Evolutionary conservation across 92 coral and sea anemone genomes (phyloP).

Genomic region (Palythoa caribaeorum): DNA sequence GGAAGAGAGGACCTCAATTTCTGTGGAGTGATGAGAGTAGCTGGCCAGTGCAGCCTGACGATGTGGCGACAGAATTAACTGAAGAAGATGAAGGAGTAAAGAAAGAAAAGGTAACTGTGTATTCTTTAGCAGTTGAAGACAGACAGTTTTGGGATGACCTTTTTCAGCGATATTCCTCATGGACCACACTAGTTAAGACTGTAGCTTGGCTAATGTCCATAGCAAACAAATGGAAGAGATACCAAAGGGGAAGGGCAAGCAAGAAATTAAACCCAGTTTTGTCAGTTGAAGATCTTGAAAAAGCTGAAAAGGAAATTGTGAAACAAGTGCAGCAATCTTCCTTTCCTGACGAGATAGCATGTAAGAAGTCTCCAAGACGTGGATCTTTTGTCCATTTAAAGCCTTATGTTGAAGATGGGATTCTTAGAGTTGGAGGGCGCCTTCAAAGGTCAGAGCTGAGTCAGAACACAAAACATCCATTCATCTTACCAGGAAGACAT

Average conservation of each 20-base stretch:
- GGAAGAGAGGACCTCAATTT: slow-evolving; percentile 63
- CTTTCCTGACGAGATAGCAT: slow-evolving; percentile 58
- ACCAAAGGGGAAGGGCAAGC: no score
- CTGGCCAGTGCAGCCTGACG: slow-evolving; percentile 33
- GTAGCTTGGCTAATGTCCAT: no score
- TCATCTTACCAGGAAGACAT: slow-evolving; percentile 64
- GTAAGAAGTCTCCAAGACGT: slow-evolving; percentile 21
- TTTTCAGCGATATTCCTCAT: no score
- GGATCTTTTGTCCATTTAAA: slow-evolving; percentile 58
- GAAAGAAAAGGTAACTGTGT: slow-evolving; percentile 46
- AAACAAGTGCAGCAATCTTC: slow-evolving; percentile 58
- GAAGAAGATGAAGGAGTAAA: slow-evolving; percentile 67
- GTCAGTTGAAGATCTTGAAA: slow-evolving; percentile 51
- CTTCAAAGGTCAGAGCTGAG: slow-evolving; percentile 55
- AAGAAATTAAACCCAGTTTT: neutral
- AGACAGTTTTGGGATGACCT: no score
- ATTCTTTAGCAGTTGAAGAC: no score
- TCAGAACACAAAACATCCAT: slow-evolving; percentile 62
- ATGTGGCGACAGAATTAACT: slow-evolving; percentile 46
- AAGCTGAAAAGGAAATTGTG: slow-evolving; percentile 57
- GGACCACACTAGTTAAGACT: no score
- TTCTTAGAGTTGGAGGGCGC: slow-evolving; percentile 64
- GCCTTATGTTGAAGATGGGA: slow-evolving; percentile 60
- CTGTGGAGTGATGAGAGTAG: slow-evolving; percentile 51
- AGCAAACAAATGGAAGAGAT: no score